A percentile compares a stretch with the other conserved stretches of the same genome.
These are phyloP conservation scores for Lutjanus campechanus DNA, from an alignment of 2,797 vertebrate species.

Conservation along the genomic window DNA sequence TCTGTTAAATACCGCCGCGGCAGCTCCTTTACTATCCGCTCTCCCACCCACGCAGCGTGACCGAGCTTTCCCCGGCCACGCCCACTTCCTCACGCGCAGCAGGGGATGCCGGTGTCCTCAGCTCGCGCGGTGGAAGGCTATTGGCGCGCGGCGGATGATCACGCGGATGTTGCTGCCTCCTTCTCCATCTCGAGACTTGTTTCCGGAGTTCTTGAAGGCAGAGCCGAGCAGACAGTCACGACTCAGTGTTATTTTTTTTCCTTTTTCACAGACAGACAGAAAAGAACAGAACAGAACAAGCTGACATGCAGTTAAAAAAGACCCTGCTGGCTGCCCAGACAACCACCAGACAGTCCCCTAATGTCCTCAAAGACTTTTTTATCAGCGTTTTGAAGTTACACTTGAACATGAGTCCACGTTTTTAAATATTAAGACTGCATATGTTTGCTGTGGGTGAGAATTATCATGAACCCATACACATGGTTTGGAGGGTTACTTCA, in stretches of 20 bases:
- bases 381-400: too few species aligned
- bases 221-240: constrained; percentile 77
- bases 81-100: constrained; percentile 72
- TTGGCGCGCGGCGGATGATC: constrained; percentile 74
- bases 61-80: constrained; percentile 84
- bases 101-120: constrained; percentile 83
- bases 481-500: too few species aligned
- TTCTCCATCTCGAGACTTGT: constrained; percentile 81
- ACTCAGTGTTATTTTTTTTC: constrained; percentile 37
- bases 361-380: constrained; percentile 8
- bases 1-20: constrained; percentile 74
- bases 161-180: constrained; percentile 82
- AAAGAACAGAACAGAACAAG: constrained; percentile 40
- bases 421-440: too few species aligned
- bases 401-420: too few species aligned
- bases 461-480: too few species aligned
- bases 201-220: constrained; percentile 85
- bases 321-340: constrained; percentile 41
- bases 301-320: constrained; percentile 21
- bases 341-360: constrained; percentile 24
- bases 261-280: constrained; percentile 30
- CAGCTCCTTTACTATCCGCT: constrained; percentile 68
- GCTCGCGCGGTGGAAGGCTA: constrained; percentile 34
- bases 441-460: too few species aligned
- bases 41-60: constrained; percentile 81